Evolutionary conservation across 2,888 invertebrate genomes (phyloP).

Genomic region (Timema cristinae): DNA sequence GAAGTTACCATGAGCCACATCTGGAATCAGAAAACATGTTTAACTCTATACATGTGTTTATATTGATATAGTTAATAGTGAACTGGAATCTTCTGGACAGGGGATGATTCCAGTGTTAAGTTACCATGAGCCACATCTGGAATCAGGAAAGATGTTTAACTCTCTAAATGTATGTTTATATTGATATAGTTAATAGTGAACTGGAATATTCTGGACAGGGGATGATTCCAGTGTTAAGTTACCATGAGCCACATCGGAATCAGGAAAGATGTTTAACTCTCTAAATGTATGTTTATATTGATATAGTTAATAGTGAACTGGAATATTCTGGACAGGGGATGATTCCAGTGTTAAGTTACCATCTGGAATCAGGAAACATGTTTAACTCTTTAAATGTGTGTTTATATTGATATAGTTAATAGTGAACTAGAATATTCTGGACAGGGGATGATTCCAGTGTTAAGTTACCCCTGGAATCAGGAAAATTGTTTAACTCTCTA

Average conservation of each 20-base stretch:
- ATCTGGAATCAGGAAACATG: background rate
- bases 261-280: background rate
- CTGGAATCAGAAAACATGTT: constrained; percentile 39
- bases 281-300: background rate
- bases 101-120: constrained; percentile 63
- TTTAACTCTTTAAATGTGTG: background rate
- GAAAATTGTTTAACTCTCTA: background rate
- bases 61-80: constrained; percentile 23
- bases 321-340: too few species aligned
- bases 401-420: background rate
- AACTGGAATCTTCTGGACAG: constrained; percentile 47
- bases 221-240: constrained; percentile 68
- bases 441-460: too few species aligned
- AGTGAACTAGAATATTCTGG: too few species aligned
- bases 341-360: too few species aligned
- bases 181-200: constrained; percentile 25
- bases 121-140: constrained; percentile 58
- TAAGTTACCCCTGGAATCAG: constrained; percentile 46
- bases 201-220: constrained; percentile 49
- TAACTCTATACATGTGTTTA: background rate
- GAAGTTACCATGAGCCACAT: constrained; percentile 61
- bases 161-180: background rate
- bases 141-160: background rate
- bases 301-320: background rate
- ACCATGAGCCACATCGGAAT: constrained; percentile 52